These are phyloP conservation scores for Lamprotornis superbus DNA, from an alignment of 2,113 vertebrate species.

Conservation along the genomic window DNA sequence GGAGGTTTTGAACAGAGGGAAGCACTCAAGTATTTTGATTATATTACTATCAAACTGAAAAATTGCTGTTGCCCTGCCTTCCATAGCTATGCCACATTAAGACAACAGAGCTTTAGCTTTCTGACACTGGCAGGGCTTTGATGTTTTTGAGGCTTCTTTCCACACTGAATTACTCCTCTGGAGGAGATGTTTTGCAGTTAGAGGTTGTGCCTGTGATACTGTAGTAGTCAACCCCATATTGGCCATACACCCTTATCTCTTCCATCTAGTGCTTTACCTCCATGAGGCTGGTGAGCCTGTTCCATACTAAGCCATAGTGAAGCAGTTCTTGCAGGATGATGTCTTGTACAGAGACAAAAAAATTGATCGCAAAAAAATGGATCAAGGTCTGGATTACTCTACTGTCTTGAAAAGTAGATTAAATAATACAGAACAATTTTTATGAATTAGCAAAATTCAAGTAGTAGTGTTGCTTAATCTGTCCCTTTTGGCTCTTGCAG, in stretches of 20 bases:
- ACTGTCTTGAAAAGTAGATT: not conserved
- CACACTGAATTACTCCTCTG: not conserved
- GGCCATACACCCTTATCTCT: fast-evolving
- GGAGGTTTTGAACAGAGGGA: not conserved
- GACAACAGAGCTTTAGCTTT: not conserved
- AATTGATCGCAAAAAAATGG: too few species aligned
- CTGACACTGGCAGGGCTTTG: not conserved
- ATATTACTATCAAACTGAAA: not conserved
- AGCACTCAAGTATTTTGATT: not conserved
- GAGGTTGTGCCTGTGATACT: not conserved
- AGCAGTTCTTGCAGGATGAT: not conserved
- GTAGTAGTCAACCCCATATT: not conserved
- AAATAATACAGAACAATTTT: not conserved
- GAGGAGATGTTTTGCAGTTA: not conserved
- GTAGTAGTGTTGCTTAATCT: not conserved
- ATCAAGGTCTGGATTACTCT: not conserved
- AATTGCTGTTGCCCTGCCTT: not conserved
- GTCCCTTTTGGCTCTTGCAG: not conserved
- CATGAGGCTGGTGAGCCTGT: not conserved
- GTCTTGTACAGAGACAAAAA: not conserved
- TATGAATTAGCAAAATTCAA: not conserved
- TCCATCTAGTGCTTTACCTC: not conserved
- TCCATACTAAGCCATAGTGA: not conserved
- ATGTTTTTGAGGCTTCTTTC: not conserved
- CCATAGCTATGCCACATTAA: fast-evolving